Evolutionary conservation across 2,888 invertebrate species (phyloP).

Genomic region (Orthosia gracilis): DNA sequence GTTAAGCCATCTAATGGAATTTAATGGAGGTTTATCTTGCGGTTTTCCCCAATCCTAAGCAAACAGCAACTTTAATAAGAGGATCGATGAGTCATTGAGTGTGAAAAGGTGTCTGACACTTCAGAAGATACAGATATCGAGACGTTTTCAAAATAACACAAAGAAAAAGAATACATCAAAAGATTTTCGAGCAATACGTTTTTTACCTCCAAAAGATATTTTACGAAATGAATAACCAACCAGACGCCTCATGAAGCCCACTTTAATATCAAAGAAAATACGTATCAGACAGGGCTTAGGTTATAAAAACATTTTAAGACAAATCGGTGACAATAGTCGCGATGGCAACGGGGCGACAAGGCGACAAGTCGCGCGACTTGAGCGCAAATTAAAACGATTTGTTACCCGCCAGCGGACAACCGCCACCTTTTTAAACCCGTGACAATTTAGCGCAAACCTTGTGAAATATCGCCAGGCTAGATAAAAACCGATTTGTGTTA

Average conservation of each 20-base stretch:
- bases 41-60: constrained; percentile 33
- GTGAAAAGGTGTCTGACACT: constrained; percentile 17
- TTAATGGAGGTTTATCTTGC: constrained; percentile 37
- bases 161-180: constrained; percentile 36
- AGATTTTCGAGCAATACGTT: constrained; percentile 38
- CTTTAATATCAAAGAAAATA: constrained; percentile 47
- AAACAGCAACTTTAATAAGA: constrained; percentile 23
- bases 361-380: constrained; percentile 72
- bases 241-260: constrained; percentile 40
- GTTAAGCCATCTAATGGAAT: constrained; percentile 32
- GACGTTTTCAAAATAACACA: not conserved
- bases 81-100: constrained; percentile 22
- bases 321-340: constrained; percentile 65
- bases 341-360: constrained; percentile 70
- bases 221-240: constrained; percentile 37
- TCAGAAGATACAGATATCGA: constrained; percentile 25
- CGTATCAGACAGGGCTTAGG: constrained; percentile 38
- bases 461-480: constrained; percentile 74
- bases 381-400: constrained; percentile 81
- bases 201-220: constrained; percentile 37
- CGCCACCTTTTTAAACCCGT: constrained; percentile 73
- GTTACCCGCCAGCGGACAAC: constrained; percentile 74
- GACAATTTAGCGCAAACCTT: constrained; percentile 71
- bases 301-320: constrained; percentile 59
- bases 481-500: constrained; percentile 74